Evolutionary conservation across 2,888 invertebrate species (phyloP).

Genomic region (Caenorhabditis panamensis): DNA sequence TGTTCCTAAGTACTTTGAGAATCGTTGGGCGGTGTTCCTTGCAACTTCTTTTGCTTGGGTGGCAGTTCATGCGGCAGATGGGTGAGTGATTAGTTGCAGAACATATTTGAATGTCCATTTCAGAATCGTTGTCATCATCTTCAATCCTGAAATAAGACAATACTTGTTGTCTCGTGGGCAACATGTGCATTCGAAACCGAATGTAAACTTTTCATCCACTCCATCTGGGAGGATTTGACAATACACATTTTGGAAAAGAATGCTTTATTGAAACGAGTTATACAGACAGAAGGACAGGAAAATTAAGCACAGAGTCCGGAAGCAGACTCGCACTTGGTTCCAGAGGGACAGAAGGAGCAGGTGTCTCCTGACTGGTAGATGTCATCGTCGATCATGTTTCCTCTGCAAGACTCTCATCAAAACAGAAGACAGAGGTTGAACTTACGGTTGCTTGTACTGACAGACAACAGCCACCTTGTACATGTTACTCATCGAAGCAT

Average conservation of each 20-base stretch:
- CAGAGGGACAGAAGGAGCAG: constrained; percentile 37
- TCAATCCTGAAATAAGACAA: constrained; percentile 27
- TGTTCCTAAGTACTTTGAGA: constrained; percentile 52
- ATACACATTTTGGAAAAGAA: background rate
- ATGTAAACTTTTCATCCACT: background rate
- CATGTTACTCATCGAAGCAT: constrained; percentile 15
- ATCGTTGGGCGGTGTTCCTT: constrained; percentile 56
- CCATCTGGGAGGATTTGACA: background rate
- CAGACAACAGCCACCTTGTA: constrained; percentile 55
- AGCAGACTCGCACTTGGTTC: constrained; percentile 29
- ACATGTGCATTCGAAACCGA: background rate
- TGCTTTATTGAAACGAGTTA: background rate
- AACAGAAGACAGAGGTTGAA: background rate
- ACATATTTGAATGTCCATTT: background rate
- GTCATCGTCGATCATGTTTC: constrained; percentile 17
- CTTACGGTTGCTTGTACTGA: constrained; percentile 54
- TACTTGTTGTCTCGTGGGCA: background rate
- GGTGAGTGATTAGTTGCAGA: constrained; percentile 20
- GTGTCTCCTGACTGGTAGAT: constrained; percentile 39
- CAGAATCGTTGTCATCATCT: constrained; percentile 36
- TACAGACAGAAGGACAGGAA: constrained; percentile 7
- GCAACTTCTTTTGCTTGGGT: constrained; percentile 62
- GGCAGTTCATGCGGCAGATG: constrained; percentile 55
- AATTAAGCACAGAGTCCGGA: constrained; percentile 42
- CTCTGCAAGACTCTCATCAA: constrained; percentile 10